phyloP scores from a whole-genome alignment of 2,797 vertebrate species.

The Sandelia bainsii region DNA sequence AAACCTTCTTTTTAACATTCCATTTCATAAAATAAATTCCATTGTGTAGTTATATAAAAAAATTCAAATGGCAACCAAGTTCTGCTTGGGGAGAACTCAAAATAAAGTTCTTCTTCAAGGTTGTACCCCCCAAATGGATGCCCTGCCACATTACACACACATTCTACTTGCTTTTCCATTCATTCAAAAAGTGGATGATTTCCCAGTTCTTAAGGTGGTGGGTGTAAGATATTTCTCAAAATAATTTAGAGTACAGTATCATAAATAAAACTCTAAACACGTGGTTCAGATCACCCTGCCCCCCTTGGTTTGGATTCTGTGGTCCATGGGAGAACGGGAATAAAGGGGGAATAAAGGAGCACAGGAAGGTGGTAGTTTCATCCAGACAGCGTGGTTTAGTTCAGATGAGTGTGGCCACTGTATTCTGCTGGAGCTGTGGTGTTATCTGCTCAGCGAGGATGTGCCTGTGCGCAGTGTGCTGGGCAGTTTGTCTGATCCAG shows the following conservation, averaged over 20 bases:
- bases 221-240: constrained; percentile 89
- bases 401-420: constrained; percentile 27
- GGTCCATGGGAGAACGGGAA: constrained; percentile 71
- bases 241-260: constrained; percentile 94
- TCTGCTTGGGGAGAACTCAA: constrained; percentile 37
- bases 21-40: constrained; percentile 82
- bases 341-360: constrained; percentile 27
- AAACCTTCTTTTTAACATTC: constrained; percentile 80
- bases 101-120: constrained; percentile 59
- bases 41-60: constrained; percentile 73
- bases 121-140: constrained; percentile 28
- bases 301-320: constrained; percentile 69
- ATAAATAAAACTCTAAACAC: constrained; percentile 89
- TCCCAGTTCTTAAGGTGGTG: constrained; percentile 91
- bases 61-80: constrained; percentile 83
- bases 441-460: constrained; percentile 95
- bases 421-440: constrained; percentile 28
- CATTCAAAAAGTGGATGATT: constrained; percentile 80
- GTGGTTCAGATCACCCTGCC: constrained; percentile 80
- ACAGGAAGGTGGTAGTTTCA: constrained; percentile 21
- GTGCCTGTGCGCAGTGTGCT: constrained; percentile 90
- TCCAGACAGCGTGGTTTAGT: constrained; percentile 32
- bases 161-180: constrained; percentile 80
- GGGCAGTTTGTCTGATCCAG: constrained; percentile 95
- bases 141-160: constrained; percentile 72